These are phyloP conservation scores for Didymodactylos carnosus DNA, from an alignment of 2,888 invertebrate species.

Conservation along the genomic window DNA sequence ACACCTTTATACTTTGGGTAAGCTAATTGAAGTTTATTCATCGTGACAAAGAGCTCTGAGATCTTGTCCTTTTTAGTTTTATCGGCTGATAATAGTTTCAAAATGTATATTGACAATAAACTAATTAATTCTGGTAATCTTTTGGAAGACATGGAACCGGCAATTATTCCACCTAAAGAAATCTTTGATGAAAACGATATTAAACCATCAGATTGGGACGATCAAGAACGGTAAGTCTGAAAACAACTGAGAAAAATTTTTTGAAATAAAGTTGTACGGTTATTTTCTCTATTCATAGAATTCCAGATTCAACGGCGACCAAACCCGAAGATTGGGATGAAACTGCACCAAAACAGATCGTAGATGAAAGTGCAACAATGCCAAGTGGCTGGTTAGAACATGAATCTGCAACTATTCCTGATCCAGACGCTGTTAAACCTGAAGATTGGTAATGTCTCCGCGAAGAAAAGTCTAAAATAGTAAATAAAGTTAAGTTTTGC, in stretches of 20 bases:
- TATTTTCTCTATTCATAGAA: slow-evolving; percentile 31
- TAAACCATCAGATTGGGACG: slow-evolving; percentile 84
- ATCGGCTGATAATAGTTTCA: slow-evolving; percentile 56
- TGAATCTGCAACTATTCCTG: slow-evolving; percentile 60
- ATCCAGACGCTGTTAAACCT: slow-evolving; percentile 66
- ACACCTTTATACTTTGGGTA: slow-evolving; percentile 56
- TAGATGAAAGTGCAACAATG: slow-evolving; percentile 59
- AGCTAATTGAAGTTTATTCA: slow-evolving; percentile 5
- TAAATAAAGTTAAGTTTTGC: too few relatives aligned
- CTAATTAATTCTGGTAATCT: slow-evolving; percentile 64
- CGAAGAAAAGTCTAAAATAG: too few relatives aligned
- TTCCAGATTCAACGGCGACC: slow-evolving; percentile 61
- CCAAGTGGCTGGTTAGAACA: slow-evolving; percentile 81
- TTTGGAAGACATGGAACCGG: slow-evolving; percentile 67
- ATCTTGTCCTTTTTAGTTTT: slow-evolving; percentile 38
- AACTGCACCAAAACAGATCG: slow-evolving; percentile 66
- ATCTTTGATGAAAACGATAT: slow-evolving; percentile 67
- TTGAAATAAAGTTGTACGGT: not conserved
- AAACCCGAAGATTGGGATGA: slow-evolving; percentile 75
- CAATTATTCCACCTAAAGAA: slow-evolving; percentile 81
- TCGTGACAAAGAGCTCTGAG: not conserved
- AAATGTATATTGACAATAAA: slow-evolving; percentile 58
- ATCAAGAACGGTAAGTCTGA: slow-evolving; percentile 54
- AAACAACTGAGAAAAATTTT: slow-evolving; percentile 13
- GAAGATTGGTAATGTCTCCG: slow-evolving; percentile 48